Percentiles rank a stretch among this genome's conserved stretches.
phyloP scores from a whole-genome alignment of 2,888 invertebrate genomes.

The Oxyscelio sp. region DNA sequence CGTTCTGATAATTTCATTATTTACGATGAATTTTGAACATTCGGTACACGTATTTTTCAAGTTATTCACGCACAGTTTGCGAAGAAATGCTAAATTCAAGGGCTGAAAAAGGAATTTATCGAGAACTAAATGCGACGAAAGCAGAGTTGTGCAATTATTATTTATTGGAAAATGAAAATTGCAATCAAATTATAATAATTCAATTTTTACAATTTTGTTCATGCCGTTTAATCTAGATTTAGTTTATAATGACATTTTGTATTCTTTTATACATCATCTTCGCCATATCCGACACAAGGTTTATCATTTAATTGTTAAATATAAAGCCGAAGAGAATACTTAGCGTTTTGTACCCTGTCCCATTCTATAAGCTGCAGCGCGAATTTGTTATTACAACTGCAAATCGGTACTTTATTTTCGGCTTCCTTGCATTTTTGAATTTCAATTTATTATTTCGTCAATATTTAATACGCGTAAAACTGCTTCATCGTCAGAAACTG shows the following conservation, averaged over 20 bases:
- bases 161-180: no score
- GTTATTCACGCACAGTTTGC: no score
- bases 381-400: conserved; percentile 51
- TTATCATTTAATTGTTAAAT: conserved; percentile 57
- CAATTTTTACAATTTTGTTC: conserved; percentile 48
- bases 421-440: conserved; percentile 61
- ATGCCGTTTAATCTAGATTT: conserved; percentile 41
- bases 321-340: conserved; percentile 38
- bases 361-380: conserved; percentile 51
- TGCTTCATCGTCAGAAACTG: conserved; percentile 21
- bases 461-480: conserved; percentile 59
- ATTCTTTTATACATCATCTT: conserved; percentile 45
- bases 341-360: conserved; percentile 31
- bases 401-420: conserved; percentile 56
- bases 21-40: no score
- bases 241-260: conserved; percentile 34
- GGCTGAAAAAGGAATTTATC: no score
- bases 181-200: conserved; percentile 50
- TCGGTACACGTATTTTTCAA: no score
- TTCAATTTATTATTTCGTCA: conserved; percentile 56
- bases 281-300: conserved; percentile 34
- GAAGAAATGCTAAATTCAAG: no score
- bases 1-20: no score
- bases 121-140: no score
- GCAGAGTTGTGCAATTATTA: no score